phyloP scores from a whole-genome alignment of 1,140 invertebrate species.

The Danaus plexippus region DNA sequence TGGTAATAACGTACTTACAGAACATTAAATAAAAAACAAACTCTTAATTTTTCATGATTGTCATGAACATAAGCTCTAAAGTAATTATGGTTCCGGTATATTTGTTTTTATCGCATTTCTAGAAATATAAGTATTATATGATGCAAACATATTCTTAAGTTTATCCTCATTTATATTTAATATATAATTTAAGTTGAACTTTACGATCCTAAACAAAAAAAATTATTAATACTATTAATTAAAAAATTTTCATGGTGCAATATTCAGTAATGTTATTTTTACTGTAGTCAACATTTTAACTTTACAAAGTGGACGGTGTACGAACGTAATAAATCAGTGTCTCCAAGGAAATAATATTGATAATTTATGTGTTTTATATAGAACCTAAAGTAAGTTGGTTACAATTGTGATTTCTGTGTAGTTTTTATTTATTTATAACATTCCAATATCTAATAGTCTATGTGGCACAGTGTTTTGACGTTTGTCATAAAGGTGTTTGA shows the following conservation, averaged over 20 bases:
- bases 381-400: conserved; percentile 34
- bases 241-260: neutral
- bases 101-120: too few relatives aligned
- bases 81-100: too few relatives aligned
- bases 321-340: conserved; percentile 67
- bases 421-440: conserved; percentile 4
- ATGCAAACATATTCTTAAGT: too few relatives aligned
- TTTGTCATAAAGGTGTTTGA: conserved; percentile 52
- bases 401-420: neutral
- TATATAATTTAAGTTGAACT: too few relatives aligned
- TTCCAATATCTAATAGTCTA: conserved; percentile 32
- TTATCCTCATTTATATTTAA: too few relatives aligned
- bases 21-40: too few relatives aligned
- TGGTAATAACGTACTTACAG: too few relatives aligned
- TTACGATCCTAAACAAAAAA: too few relatives aligned
- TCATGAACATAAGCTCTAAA: too few relatives aligned
- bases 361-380: conserved; percentile 41
- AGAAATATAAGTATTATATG: too few relatives aligned
- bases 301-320: conserved; percentile 30
- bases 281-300: conserved; percentile 27
- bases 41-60: too few relatives aligned
- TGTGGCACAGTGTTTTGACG: conserved; percentile 70
- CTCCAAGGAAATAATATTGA: conserved; percentile 69
- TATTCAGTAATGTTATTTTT: conserved; percentile 17
- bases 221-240: neutral